phyloP scores from a whole-genome alignment of 2,113 vertebrate species.

The Aleadryas rufinucha region DNA sequence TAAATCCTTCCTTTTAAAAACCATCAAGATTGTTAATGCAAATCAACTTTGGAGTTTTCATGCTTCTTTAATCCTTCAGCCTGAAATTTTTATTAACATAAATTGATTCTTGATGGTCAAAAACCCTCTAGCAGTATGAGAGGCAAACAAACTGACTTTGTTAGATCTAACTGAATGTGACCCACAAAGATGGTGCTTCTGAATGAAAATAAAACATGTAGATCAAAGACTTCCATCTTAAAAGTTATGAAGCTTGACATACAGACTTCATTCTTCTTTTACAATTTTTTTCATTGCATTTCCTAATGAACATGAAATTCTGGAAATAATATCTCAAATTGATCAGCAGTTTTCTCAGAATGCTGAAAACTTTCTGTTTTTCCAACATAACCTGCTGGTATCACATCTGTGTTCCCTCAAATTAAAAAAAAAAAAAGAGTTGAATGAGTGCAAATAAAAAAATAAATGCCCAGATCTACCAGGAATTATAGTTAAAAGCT shows the following conservation, averaged over 20 bases:
- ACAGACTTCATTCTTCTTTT: background rate
- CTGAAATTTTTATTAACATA: background rate
- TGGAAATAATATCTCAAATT: background rate
- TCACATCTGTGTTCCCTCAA: background rate
- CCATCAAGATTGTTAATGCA: background rate
- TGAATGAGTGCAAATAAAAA: background rate
- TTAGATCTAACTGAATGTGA: background rate
- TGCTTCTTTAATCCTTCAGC: background rate
- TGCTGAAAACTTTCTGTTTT: background rate
- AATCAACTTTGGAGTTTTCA: background rate
- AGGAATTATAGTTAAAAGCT: background rate
- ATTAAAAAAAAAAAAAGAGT: accelerated
- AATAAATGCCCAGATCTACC: background rate
- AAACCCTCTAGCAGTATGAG: background rate
- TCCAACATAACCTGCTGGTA: background rate
- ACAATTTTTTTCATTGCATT: background rate
- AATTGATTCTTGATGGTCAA: background rate
- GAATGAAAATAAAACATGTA: background rate
- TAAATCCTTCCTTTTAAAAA: background rate
- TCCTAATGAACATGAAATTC: background rate
- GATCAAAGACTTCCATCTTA: background rate
- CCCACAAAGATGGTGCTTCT: background rate
- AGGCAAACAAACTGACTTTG: background rate
- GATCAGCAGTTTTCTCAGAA: background rate
- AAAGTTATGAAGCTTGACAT: background rate